Percentiles rank a stretch among this genome's conserved stretches.
phyloP scores from a whole-genome alignment of 1,140 invertebrate genomes.

The Andricus grossulariae region DNA sequence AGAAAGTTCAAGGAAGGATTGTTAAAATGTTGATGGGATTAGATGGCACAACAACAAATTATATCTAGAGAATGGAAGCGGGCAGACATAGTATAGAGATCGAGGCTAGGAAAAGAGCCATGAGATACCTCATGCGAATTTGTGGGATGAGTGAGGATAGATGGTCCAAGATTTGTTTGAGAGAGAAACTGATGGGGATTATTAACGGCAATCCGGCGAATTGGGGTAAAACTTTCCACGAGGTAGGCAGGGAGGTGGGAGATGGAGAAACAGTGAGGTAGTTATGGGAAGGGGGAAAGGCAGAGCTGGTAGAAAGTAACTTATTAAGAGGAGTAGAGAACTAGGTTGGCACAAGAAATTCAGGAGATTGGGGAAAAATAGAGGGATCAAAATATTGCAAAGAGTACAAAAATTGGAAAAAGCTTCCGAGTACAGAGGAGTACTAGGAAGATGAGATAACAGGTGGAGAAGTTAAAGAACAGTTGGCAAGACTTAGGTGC shows the following conservation, averaged over 20 bases:
- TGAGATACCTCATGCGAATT: not conserved
- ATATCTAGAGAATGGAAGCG: slow-evolving; percentile 1
- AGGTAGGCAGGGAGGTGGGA: not conserved
- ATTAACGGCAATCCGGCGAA: not conserved
- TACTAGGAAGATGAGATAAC: slow-evolving; percentile 27
- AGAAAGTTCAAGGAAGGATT: slow-evolving; percentile 16
- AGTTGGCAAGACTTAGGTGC: too few species aligned
- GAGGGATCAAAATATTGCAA: not conserved
- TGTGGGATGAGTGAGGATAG: not conserved
- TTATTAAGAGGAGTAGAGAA: not conserved
- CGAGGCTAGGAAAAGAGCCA: slow-evolving; percentile 6
- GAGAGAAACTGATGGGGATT: not conserved
- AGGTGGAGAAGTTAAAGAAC: not conserved
- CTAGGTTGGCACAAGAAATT: not conserved
- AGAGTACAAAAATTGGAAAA: not conserved
- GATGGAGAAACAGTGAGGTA: not conserved
- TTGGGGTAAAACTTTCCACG: slow-evolving; percentile 17
- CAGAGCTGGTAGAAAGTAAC: not conserved
- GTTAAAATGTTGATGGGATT: too few species aligned
- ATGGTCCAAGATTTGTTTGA: slow-evolving; percentile 19
- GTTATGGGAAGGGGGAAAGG: not conserved
- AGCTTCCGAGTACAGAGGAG: not conserved
- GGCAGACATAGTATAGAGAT: not conserved
- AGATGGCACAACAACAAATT: too few species aligned
- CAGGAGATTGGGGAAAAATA: not conserved